Evolutionary conservation across 2,888 invertebrate genomes (phyloP).

Genomic region (Tenthredo livida): DNA sequence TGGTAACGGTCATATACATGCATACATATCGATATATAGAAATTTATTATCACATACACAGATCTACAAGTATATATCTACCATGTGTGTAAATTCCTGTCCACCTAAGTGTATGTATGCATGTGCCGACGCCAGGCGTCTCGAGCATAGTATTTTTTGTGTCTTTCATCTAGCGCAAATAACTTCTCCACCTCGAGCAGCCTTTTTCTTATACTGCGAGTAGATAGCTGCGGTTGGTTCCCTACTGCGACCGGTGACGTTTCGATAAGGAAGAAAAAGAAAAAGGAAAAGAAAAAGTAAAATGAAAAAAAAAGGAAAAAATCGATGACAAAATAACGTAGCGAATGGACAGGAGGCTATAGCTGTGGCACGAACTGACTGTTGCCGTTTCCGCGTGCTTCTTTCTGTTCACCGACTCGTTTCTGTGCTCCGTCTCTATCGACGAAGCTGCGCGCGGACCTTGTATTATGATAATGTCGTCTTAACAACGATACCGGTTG

Average conservation of each 20-base stretch:
- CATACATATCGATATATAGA: slow-evolving; percentile 13
- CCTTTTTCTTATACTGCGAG: not conserved
- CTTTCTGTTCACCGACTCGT: slow-evolving; percentile 63
- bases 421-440: slow-evolving; percentile 47
- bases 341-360: slow-evolving; percentile 67
- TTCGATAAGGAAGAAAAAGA: slow-evolving; percentile 12
- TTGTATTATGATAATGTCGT: slow-evolving; percentile 53
- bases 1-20: slow-evolving; percentile 6
- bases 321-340: slow-evolving; percentile 73
- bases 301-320: slow-evolving; percentile 62
- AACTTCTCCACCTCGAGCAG: slow-evolving; percentile 21
- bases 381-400: slow-evolving; percentile 77
- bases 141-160: not conserved
- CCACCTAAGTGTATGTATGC: not conserved
- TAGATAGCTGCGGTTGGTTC: slow-evolving; percentile 30
- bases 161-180: slow-evolving; percentile 39
- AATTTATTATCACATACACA: not conserved
- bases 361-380: slow-evolving; percentile 75
- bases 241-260: slow-evolving; percentile 29
- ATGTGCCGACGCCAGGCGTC: slow-evolving; percentile 34
- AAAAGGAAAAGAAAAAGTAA: slow-evolving; percentile 1
- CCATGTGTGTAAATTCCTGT: not conserved
- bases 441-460: slow-evolving; percentile 49
- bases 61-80: not conserved
- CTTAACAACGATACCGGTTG: slow-evolving; percentile 52